Evolutionary conservation across 1,140 invertebrate genomes (phyloP), one percentile per base, ranked within the genome.

Genomic region (Nephotettix cincticeps): DNA sequence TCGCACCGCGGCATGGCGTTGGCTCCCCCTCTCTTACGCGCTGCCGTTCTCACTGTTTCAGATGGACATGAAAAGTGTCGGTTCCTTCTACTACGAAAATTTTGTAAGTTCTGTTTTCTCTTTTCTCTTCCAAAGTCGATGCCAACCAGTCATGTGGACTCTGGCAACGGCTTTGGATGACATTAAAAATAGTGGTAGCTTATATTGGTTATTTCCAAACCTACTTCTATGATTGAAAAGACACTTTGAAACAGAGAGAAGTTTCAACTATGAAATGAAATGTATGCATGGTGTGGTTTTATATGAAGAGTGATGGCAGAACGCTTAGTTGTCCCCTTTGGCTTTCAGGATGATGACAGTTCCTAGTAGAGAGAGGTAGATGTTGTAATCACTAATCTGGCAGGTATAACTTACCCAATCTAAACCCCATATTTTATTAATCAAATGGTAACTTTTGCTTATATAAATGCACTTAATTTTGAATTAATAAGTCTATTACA

Each of bases 41-140:
- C 36, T 45, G 17, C 84, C 81, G 83, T 85, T 82, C 71, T 80
- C 81, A 80, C 84, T 82, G 80, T 87, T 88, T 83, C 89, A 93
- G 91, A 93, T 93, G 92, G 91, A 94, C 87, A 92, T 93, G 90
- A 94, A 93, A 89, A 92, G 90, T 86, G 91, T 93, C 87, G 92
- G 92, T 85, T 93, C 91, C 82, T 92, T 93, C 90, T 93, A 94
- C 89, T 94, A 94, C 87, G 91, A 94, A 85, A 94, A 93, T 86
- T 93, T 93, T 88, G 91, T 94, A 92, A 93, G 91, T 93, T 25
- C 21, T 27, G 56, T 23, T 28, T 27, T 23, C 9, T 6, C 56
- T 27, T 25, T 61, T 28, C 13, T n/a, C 19, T n/a, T 4, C 56
- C 27, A 29, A 61, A 29, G 56, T 61, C 56, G 25, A 28, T 61